Evolutionary conservation across 2,797 vertebrate genomes (phyloP).

Genomic region (Coendou prehensilis): DNA sequence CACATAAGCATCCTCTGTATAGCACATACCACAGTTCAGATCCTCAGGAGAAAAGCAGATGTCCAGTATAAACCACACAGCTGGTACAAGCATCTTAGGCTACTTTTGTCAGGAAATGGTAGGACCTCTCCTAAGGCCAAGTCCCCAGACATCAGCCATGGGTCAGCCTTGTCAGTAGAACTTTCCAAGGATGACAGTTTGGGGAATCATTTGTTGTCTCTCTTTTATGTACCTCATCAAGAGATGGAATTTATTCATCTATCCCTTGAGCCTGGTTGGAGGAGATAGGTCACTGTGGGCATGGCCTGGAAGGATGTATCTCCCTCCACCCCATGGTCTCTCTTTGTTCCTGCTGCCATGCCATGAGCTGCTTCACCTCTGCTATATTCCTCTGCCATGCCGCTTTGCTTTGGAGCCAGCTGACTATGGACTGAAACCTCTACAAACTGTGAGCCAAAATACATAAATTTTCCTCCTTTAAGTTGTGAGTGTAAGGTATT

Average conservation of each 20-base stretch:
- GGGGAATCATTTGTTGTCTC: neutral
- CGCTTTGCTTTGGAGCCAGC: neutral
- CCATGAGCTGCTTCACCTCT: neutral
- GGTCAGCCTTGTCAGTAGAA: neutral
- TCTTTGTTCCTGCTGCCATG: neutral
- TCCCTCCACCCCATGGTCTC: neutral
- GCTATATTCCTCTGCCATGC: neutral
- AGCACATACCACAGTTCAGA: neutral
- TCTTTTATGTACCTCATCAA: neutral
- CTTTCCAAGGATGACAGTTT: neutral
- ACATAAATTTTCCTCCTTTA: neutral
- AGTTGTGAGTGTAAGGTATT: neutral
- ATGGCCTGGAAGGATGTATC: neutral
- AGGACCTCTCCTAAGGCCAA: neutral
- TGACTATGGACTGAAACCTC: neutral
- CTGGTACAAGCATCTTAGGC: neutral
- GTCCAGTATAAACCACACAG: neutral
- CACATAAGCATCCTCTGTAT: fast-evolving
- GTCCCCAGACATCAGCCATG: neutral
- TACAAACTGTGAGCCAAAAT: neutral
- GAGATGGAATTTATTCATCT: neutral
- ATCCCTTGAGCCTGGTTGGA: neutral
- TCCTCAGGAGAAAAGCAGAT: neutral
- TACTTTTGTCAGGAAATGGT: fast-evolving
- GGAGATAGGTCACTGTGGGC: neutral